Conservation (phyloP, 2,888 invertebrate genomes). For the Acanthosepion pharaonis region DNA sequence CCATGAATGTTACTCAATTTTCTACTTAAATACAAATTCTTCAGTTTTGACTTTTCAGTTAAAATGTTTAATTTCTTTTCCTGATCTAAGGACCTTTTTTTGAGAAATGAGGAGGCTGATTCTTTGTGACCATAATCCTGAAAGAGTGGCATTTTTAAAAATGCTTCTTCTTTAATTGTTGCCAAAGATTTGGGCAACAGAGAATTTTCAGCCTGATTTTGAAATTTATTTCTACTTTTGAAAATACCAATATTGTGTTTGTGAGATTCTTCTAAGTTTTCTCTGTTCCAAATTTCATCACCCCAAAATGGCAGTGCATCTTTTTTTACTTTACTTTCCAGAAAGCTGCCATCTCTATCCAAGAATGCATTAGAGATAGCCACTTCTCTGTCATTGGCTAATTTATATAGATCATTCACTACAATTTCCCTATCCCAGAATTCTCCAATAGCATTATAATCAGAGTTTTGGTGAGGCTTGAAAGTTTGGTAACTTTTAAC, state of each 20-base stretch:
- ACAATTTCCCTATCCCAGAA: neutral
- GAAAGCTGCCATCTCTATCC: slow-evolving; percentile 14
- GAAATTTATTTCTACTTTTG: too few species aligned
- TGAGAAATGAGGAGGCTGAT: neutral
- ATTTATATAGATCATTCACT: neutral
- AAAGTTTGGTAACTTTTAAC: neutral
- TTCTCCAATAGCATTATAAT: neutral
- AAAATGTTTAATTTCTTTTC: neutral
- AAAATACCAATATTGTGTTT: neutral
- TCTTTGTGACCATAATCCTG: neutral
- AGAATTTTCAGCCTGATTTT: too few species aligned
- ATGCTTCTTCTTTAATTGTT: neutral
- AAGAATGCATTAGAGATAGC: neutral
- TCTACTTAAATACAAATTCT: neutral
- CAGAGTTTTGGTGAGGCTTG: neutral
- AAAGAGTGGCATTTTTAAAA: neutral
- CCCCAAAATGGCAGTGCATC: neutral
- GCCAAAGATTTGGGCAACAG: neutral
- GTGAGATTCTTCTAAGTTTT: neutral
- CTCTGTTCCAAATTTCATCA: neutral
- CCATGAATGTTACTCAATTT: neutral
- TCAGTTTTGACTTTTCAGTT: neutral
- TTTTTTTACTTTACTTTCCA: neutral
- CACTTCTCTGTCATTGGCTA: neutral
- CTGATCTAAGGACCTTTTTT: neutral